Percentiles rank a stretch among this genome's conserved stretches.
Conservation (phyloP, 2,113 vertebrate genomes). For the Speoplatyrhinus poulsoni region DNA sequence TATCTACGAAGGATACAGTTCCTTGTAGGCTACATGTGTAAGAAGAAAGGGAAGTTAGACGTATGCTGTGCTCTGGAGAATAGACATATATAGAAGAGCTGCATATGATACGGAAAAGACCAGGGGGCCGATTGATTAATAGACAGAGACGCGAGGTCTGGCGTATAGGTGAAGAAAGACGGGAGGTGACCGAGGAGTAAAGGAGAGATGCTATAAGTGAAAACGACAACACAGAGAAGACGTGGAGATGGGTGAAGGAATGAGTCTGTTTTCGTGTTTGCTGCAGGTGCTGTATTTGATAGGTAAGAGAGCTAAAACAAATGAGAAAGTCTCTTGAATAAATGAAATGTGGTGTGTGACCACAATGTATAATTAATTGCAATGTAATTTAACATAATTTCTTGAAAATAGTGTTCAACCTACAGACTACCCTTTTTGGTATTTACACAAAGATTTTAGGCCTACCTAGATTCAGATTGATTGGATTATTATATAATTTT, state of each 20-base stretch:
- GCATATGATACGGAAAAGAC: neutral
- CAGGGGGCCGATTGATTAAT: neutral
- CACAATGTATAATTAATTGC: no score
- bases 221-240: neutral
- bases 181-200: neutral
- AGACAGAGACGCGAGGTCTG: neutral
- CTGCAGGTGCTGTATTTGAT: conserved; percentile 42
- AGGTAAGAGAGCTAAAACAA: conserved; percentile 42
- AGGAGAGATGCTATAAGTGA: neutral
- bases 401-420: no score
- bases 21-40: neutral
- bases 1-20: conserved; percentile 5
- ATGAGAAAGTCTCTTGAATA: neutral
- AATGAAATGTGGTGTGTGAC: no score
- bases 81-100: no score
- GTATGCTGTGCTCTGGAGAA: neutral
- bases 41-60: conserved; percentile 27
- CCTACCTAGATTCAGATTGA: no score
- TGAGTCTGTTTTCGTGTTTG: conserved; percentile 33
- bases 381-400: no score
- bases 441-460: no score
- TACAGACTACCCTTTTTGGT: no score
- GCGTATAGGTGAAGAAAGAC: neutral
- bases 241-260: conserved; percentile 10
- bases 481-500: no score